phyloP scores from a whole-genome alignment of 2,888 invertebrate species.

The Chymomyza fuscimana region DNA sequence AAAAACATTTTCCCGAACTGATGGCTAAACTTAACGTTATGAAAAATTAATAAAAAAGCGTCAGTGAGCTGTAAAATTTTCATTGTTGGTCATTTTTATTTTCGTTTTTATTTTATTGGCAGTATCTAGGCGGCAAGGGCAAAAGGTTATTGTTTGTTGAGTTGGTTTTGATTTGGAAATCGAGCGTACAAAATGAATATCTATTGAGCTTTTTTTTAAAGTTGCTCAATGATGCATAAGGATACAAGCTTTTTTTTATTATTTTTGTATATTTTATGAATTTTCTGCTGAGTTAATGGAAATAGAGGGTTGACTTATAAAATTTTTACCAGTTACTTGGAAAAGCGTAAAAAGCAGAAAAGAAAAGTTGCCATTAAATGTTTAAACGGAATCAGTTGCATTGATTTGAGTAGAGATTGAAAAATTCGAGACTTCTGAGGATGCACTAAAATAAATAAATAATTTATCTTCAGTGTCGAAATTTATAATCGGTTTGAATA shows the following conservation, averaged over 20 bases:
- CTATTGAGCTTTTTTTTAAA: neutral
- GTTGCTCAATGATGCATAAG: neutral
- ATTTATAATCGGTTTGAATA: too few species aligned
- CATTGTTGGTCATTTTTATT: slow-evolving; percentile 15
- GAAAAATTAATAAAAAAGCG: slow-evolving; percentile 49
- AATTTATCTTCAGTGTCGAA: too few species aligned
- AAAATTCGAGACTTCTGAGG: too few species aligned
- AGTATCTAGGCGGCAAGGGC: neutral
- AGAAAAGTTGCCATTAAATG: too few species aligned
- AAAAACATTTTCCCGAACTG: neutral
- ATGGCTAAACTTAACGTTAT: neutral
- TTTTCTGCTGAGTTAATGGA: neutral
- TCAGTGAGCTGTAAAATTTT: slow-evolving; percentile 43
- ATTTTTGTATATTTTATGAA: neutral
- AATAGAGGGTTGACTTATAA: neutral
- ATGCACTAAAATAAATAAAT: too few species aligned
- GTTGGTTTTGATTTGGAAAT: slow-evolving; percentile 15
- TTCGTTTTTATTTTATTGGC: neutral
- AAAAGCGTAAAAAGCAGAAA: neutral
- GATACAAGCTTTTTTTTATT: neutral
- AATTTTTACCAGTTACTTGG: too few species aligned
- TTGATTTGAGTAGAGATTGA: too few species aligned
- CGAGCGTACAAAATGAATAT: slow-evolving; percentile 24
- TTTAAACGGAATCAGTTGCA: too few species aligned
- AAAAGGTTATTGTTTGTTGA: neutral